phyloP scores from a whole-genome alignment of 1,140 invertebrate genomes.

The Holotrichia oblita region DNA sequence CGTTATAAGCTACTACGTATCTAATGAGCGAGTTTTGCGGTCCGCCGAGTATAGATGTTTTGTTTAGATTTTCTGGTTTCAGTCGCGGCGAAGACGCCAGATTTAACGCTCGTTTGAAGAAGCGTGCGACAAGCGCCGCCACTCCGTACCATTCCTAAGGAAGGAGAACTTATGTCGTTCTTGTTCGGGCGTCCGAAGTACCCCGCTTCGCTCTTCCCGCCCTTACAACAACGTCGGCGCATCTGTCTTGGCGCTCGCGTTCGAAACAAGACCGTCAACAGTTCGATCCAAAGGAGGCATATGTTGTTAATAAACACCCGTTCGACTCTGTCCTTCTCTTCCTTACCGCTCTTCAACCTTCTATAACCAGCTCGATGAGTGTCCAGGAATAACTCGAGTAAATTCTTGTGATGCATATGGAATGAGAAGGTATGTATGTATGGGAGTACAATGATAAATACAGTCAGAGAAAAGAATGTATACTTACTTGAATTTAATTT shows the following conservation, averaged over 20 bases:
- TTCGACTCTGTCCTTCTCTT: background rate
- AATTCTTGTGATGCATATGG: conserved; percentile 9
- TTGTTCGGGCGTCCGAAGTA: background rate
- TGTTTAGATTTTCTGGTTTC: conserved; percentile 54
- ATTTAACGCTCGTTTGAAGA: conserved; percentile 50
- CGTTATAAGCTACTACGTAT: background rate
- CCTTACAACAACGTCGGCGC: background rate
- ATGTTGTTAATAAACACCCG: background rate
- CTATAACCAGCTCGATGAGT: conserved; percentile 5
- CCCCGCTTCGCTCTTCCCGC: background rate
- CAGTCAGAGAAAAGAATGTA: no score
- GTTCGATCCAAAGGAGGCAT: conserved; percentile 6
- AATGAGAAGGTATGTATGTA: background rate
- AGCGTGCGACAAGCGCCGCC: conserved; percentile 35
- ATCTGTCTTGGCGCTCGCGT: conserved; percentile 5
- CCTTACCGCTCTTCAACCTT: background rate
- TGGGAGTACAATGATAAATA: background rate
- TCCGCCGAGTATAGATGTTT: conserved; percentile 24
- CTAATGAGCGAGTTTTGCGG: background rate
- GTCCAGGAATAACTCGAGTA: conserved; percentile 12
- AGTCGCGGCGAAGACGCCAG: conserved; percentile 50
- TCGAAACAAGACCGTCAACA: conserved; percentile 15
- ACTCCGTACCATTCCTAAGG: background rate
- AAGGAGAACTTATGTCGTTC: background rate
- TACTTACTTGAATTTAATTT: no score